Evolutionary conservation across 2,888 invertebrate species (phyloP), one percentile per base, ranked within the genome.

Genomic region (Sipha maydis): DNA sequence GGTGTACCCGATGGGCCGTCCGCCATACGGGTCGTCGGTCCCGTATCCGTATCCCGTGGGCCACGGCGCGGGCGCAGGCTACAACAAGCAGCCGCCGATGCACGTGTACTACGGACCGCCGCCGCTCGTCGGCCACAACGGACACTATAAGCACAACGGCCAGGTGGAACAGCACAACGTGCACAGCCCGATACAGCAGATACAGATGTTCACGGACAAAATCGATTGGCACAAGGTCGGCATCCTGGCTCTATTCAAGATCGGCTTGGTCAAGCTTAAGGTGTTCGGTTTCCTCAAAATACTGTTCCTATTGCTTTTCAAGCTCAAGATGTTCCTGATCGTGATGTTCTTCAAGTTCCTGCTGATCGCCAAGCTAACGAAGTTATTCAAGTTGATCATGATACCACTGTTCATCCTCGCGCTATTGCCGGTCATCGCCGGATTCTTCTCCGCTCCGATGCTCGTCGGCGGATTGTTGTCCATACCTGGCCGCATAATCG

Each of bases 331-430:
- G 25, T 84, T 89, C 14, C 83, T 90, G 73, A 77, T 90, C 4
- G 80, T 90, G 0, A 82, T 90, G 38, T 90, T 91, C 69, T 88
- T 90, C n/a, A 91, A 91, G 78, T 89, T 90, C 38, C 90, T 90
- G 31, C 38, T 90, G 61, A 89, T 90, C 34, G 67, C 90, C 28
- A 91, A 90, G 82, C 85, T 90, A 25, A 86, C 90, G 75, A 91
- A 91, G 78, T 71, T 90, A 19, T 89, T 90, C 17, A 91, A 91
- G 83, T 34, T 34, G 34, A 73, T 90, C 0, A 76, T 89, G 21
- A 48, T 90, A n/a, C 90, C 90, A 48, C 76, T 90, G 11, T 78
- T 90, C 14, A 71, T 90, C 3, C 41, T 41, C 3, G n/a, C 83
- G n/a, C 28, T 89, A 3, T 31, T 86, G 34, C 88, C 89, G 8